Conservation (phyloP, 2,113 vertebrate genomes). For the Pungitius pungitius region DNA sequence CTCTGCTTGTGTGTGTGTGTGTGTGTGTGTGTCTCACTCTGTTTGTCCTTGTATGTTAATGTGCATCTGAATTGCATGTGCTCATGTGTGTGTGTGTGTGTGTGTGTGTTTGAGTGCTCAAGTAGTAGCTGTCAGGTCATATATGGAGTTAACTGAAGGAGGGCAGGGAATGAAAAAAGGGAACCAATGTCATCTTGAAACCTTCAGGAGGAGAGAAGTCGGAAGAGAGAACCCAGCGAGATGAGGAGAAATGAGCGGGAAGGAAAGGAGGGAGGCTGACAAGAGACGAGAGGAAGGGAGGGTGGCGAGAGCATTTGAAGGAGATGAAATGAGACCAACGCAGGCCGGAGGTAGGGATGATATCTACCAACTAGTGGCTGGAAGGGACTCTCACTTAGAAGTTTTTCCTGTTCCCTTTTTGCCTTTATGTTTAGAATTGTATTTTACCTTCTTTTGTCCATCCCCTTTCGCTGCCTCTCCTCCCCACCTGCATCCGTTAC, state of each 20-base stretch:
- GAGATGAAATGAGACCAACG: slow-evolving; percentile 40
- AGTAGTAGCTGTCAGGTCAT: slow-evolving; percentile 54
- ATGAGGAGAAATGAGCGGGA: slow-evolving; percentile 47
- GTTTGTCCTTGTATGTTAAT: slow-evolving; percentile 40
- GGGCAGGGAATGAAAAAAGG: slow-evolving; percentile 53
- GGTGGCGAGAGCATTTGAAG: background rate
- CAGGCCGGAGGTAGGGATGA: slow-evolving; percentile 42
- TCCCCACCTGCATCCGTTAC: slow-evolving; percentile 6
- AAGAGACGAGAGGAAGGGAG: slow-evolving; percentile 12
- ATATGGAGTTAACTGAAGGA: slow-evolving; percentile 53
- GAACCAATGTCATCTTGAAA: slow-evolving; percentile 61
- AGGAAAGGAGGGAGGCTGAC: slow-evolving; percentile 32
- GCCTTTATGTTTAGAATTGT: slow-evolving; percentile 4
- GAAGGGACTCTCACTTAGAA: slow-evolving; percentile 31
- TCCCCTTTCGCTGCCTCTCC: background rate
- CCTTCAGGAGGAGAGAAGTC: slow-evolving; percentile 35
- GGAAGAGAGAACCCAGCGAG: slow-evolving; percentile 12
- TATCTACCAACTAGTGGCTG: slow-evolving; percentile 46
- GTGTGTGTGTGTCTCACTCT: slow-evolving; percentile 2
- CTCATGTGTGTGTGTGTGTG: slow-evolving; percentile 8
- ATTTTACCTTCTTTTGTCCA: slow-evolving; percentile 37
- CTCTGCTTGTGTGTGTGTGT: background rate
- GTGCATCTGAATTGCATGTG: slow-evolving; percentile 36
- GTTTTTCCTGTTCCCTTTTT: background rate
- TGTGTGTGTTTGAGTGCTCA: slow-evolving; percentile 15